A percentile compares a stretch with the other conserved stretches of the same genome.
Conservation (phyloP, 2,888 invertebrate species). For the Diarsia dahlii region DNA sequence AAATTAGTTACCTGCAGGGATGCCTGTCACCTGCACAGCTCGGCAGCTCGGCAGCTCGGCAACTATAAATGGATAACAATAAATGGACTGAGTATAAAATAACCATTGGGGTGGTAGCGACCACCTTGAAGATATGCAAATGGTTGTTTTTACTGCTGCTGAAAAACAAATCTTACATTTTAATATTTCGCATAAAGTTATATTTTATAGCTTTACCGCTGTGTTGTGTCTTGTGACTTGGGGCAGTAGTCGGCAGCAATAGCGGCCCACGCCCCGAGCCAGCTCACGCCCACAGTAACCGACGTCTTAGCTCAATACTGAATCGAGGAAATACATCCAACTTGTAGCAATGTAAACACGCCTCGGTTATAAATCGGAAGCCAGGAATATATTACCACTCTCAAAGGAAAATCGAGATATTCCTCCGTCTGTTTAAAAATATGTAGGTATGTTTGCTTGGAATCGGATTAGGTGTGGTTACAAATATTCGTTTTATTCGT, state of each 20-base stretch:
- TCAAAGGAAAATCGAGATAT: conserved; percentile 6
- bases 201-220: conserved; percentile 2
- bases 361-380: conserved; percentile 28
- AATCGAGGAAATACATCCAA: conserved; percentile 38
- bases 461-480: background rate
- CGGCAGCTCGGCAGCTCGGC: too few species aligned
- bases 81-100: conserved; percentile 5
- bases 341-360: conserved; percentile 38
- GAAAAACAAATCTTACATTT: background rate
- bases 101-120: background rate
- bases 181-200: background rate
- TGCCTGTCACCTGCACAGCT: conserved; percentile 40
- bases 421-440: background rate
- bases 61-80: too few species aligned
- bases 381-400: conserved; percentile 10
- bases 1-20: conserved; percentile 45
- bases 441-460: background rate
- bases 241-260: conserved; percentile 3
- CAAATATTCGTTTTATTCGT: background rate
- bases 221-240: conserved; percentile 5
- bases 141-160: background rate
- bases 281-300: conserved; percentile 47
- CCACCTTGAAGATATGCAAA: background rate
- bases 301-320: conserved; percentile 46
- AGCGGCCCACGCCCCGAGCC: conserved; percentile 41